Base-by-base conservation (phyloP, 2,888 invertebrate genomes). In the Hemaris fuciformis region DNA sequence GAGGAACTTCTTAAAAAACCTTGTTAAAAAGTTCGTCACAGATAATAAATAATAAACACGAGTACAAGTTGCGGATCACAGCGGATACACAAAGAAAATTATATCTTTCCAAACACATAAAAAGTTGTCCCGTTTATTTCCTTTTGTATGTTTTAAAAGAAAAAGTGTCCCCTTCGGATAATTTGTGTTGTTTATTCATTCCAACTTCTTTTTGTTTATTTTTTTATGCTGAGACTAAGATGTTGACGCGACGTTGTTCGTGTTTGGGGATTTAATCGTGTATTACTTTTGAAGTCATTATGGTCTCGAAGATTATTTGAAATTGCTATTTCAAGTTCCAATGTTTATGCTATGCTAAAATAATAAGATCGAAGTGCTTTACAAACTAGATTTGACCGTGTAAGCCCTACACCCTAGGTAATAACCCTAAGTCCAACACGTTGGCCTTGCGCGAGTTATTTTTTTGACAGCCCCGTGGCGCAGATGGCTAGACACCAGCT, bases 31-130 rank as follows among this genome's bases (percentile, higher is more conserved):
- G 18, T 53, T 53, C 1, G 18, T 18, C 15, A 10, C 53, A 53
- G 53, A 53, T 53, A 53, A 53, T 53, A 53, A 53, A 53, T 53
- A 53, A 66, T 64, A 66, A 62, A 10, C n/a, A 61, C 31, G 34
- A 15, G 42, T 42, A 27, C 13, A 31, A 18, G 38, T 22, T 60
- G 62, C 57, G 46, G 57, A 46, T 53, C 53, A 27, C 18, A 18
- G 53, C 53, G 53, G 53, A 53, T 53, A 53, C 53, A 53, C 27
- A 53, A 31, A 31, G 53, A 59, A 59, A 59, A 59, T 59, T 59
- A 59, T 59, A 42, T 59, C 42, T 59, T 59, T 59, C 25, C 58
- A 27, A 59, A 59, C 58, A 59, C 58, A 59, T 59, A 59, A 59
- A 57, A 59, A 59, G 43, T 59, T 59, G 18, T 18, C 27, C 10